Evolutionary conservation across 2,797 vertebrate species (phyloP).

Genomic region (Taenioides sp.): DNA sequence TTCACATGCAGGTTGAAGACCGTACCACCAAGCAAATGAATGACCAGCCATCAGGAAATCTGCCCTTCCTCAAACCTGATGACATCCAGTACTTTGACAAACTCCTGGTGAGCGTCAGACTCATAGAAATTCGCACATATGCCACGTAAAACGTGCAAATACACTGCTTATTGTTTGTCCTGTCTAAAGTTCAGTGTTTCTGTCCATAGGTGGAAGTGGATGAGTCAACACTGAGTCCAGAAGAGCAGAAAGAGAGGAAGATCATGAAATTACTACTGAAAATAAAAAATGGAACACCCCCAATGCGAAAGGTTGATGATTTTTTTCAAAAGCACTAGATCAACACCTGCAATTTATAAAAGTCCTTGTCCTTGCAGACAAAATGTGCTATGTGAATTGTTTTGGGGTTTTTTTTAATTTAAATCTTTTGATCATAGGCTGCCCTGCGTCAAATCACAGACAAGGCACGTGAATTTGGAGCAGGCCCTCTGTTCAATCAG

Average conservation of each 20-base stretch:
- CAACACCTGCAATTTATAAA: neutral
- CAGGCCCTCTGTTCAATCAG: conserved; percentile 96
- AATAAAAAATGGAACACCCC: conserved; percentile 98
- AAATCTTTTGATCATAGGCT: conserved; percentile 73
- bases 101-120: conserved; percentile 82
- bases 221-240: conserved; percentile 95
- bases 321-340: neutral
- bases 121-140: neutral
- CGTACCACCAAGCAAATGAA: conserved; percentile 95
- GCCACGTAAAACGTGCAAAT: neutral
- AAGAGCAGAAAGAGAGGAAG: conserved; percentile 98
- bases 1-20: conserved; percentile 98
- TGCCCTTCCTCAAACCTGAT: conserved; percentile 97
- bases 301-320: conserved; percentile 90
- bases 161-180: neutral
- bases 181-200: neutral
- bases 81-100: conserved; percentile 99
- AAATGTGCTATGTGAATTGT: neutral
- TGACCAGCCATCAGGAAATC: conserved; percentile 97
- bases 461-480: conserved; percentile 97
- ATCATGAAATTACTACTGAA: conserved; percentile 99
- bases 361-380: neutral
- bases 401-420: neutral
- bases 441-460: conserved; percentile 97
- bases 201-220: conserved; percentile 92